Evolutionary conservation across 2,797 vertebrate species (phyloP).

Genomic region (Lepus oiostolus): DNA sequence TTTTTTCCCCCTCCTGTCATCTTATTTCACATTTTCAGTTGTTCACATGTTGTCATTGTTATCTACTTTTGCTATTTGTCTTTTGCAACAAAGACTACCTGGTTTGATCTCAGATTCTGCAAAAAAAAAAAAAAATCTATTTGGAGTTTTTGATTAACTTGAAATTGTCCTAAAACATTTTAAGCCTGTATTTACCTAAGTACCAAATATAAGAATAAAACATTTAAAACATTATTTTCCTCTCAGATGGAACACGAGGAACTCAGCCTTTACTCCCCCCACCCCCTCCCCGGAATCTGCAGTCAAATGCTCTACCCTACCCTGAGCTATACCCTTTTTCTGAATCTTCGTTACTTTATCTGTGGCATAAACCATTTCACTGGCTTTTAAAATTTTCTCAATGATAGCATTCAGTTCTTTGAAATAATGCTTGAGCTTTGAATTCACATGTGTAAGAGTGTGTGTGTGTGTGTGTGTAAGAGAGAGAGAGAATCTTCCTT

Average conservation of each 20-base stretch:
- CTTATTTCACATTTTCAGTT: conserved; percentile 25
- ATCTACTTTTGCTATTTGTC: conserved; percentile 13
- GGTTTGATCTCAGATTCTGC: background rate
- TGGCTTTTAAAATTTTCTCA: conserved; percentile 62
- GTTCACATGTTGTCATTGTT: conserved; percentile 21
- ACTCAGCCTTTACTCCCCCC: background rate
- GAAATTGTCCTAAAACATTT: conserved; percentile 59
- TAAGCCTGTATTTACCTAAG: conserved; percentile 38
- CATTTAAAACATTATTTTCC: conserved; percentile 46
- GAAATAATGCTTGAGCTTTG: conserved; percentile 54
- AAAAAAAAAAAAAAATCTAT: background rate
- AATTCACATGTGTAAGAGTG: background rate
- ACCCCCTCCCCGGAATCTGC: conserved; percentile 6
- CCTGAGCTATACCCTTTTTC: conserved; percentile 66
- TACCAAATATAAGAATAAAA: conserved; percentile 61
- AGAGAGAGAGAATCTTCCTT: no score
- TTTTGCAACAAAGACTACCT: conserved; percentile 45
- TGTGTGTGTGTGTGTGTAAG: background rate
- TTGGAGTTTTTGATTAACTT: conserved; percentile 35
- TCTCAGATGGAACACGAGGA: conserved; percentile 42
- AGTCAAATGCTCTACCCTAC: conserved; percentile 79
- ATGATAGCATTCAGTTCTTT: conserved; percentile 21
- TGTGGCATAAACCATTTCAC: conserved; percentile 21
- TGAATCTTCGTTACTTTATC: conserved; percentile 48
- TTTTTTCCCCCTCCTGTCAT: background rate